Conservation (phyloP, 2,888 invertebrate genomes). For the Meandrusa payeni region DNA sequence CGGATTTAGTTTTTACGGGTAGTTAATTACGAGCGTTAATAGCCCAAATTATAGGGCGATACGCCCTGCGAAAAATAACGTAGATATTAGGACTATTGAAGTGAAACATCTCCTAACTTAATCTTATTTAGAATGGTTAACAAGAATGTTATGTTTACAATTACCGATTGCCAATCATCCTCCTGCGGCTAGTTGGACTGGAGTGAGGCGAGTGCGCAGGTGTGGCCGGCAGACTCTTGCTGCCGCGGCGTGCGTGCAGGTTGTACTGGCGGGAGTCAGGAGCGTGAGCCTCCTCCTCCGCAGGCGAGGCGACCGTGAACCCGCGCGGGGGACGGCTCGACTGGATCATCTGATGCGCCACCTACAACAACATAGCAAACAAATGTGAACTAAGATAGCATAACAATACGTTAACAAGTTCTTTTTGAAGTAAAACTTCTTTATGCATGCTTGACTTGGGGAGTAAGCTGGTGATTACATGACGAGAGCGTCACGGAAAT, state of each 20-base stretch:
- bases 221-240: slow-evolving; percentile 86
- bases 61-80: no score
- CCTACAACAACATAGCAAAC: slow-evolving; percentile 48
- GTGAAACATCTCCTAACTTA: no score
- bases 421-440: no score
- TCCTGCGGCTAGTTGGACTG: slow-evolving; percentile 81
- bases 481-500: no score
- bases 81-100: neutral
- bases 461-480: no score
- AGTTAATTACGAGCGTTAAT: no score
- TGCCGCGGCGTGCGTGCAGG: slow-evolving; percentile 79
- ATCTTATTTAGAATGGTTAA: no score
- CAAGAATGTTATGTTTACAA: slow-evolving; percentile 16
- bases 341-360: slow-evolving; percentile 81
- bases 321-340: slow-evolving; percentile 62
- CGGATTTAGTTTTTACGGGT: no score
- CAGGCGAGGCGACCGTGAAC: slow-evolving; percentile 65
- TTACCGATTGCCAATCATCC: slow-evolving; percentile 82
- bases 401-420: no score
- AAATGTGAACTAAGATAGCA: no score
- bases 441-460: no score
- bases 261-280: slow-evolving; percentile 45
- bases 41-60: no score
- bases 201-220: slow-evolving; percentile 83
- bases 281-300: slow-evolving; percentile 45